Conservation (phyloP, 2,888 invertebrate species). For the Zonitis immaculata region DNA sequence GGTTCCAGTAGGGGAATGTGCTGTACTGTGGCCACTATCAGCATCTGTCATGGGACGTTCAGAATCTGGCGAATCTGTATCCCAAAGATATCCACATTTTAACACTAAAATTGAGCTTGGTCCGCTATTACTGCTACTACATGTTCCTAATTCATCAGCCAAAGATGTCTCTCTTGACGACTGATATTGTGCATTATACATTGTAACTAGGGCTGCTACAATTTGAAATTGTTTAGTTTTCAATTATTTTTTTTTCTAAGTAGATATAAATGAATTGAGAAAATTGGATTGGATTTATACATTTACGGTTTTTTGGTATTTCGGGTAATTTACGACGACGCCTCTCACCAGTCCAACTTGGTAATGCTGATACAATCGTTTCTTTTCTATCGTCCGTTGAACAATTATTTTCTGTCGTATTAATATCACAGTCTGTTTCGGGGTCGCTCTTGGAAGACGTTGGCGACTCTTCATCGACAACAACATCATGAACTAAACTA, state of each 20-base stretch:
- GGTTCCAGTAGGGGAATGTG: conserved; percentile 71
- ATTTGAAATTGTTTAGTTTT: no score
- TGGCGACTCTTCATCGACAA: conserved; percentile 75
- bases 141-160: conserved; percentile 62
- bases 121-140: conserved; percentile 35
- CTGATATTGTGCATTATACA: conserved; percentile 52
- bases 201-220: conserved; percentile 61
- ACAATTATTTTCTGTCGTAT: conserved; percentile 47
- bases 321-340: conserved; percentile 81
- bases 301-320: conserved; percentile 84
- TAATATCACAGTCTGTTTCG: conserved; percentile 51
- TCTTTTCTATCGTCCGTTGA: conserved; percentile 40
- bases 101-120: conserved; percentile 60
- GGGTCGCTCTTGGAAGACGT: conserved; percentile 72
- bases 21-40: conserved; percentile 88
- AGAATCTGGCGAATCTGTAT: conserved; percentile 83
- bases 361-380: conserved; percentile 20
- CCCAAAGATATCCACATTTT: conserved; percentile 69
- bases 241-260: conserved; percentile 4
- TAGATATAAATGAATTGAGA: conserved; percentile 5
- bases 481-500: conserved; percentile 80
- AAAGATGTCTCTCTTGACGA: conserved; percentile 63
- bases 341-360: conserved; percentile 52
- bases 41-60: conserved; percentile 74
- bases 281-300: conserved; percentile 55